These are phyloP conservation scores for Lepidurus packardi DNA, from an alignment of 1,140 invertebrate species.

Conservation along the genomic window DNA sequence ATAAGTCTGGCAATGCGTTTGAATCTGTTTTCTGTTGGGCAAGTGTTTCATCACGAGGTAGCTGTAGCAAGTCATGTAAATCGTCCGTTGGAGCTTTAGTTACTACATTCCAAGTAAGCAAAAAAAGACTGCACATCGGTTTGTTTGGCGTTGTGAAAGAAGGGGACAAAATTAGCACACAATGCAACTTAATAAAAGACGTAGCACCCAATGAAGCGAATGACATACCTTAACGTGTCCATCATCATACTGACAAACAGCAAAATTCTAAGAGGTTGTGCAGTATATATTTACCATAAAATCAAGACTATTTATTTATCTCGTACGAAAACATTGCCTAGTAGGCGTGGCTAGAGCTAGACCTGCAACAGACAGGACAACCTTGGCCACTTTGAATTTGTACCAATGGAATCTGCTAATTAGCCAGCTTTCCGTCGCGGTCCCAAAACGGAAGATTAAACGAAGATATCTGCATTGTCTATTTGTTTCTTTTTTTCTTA, in stretches of 20 bases:
- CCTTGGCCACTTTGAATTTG: too few species aligned
- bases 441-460: too few species aligned
- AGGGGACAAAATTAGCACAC: constrained; percentile 36
- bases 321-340: neutral
- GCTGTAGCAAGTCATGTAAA: constrained; percentile 60
- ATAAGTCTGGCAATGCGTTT: constrained; percentile 67
- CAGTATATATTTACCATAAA: neutral
- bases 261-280: neutral
- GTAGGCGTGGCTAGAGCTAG: too few species aligned
- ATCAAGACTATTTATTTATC: constrained; percentile 15
- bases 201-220: neutral
- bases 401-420: too few species aligned
- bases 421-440: too few species aligned
- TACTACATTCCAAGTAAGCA: constrained; percentile 79
- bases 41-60: constrained; percentile 45
- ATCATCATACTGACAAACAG: constrained; percentile 24
- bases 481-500: too few species aligned
- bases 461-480: too few species aligned
- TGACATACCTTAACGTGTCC: constrained; percentile 27
- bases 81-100: constrained; percentile 60
- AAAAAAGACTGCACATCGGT: constrained; percentile 56
- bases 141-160: constrained; percentile 34
- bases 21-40: constrained; percentile 49
- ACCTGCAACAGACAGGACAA: too few species aligned
- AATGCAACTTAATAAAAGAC: neutral